phyloP scores from a whole-genome alignment of 1,140 invertebrate species.

The Ceratosolen solmsi region DNA sequence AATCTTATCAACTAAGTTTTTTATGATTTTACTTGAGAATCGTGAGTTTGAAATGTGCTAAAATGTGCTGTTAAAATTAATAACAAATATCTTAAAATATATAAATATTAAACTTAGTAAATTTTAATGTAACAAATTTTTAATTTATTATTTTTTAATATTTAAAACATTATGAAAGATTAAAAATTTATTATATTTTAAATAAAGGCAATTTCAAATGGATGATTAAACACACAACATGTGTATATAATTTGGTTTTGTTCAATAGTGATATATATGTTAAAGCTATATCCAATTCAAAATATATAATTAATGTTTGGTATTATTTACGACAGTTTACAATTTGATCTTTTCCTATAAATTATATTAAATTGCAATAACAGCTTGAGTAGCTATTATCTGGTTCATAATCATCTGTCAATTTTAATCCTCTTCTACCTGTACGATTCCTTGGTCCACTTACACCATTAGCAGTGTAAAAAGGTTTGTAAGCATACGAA shows the following conservation, averaged over 20 bases:
- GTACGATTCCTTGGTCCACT: slow-evolving; percentile 61
- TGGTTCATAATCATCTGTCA: slow-evolving; percentile 58
- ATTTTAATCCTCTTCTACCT: slow-evolving; percentile 63
- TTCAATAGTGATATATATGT: background rate
- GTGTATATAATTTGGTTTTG: background rate
- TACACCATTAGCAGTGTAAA: slow-evolving; percentile 37
- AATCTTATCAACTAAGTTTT: background rate
- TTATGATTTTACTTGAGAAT: background rate
- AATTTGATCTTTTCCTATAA: background rate
- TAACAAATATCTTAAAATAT: background rate
- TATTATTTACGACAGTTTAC: background rate
- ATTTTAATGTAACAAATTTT: background rate
- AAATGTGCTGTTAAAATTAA: slow-evolving; percentile 1
- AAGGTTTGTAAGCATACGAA: slow-evolving; percentile 55
- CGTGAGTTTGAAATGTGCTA: background rate
- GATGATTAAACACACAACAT: slow-evolving; percentile 3
- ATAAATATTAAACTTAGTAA: background rate
- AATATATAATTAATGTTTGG: background rate
- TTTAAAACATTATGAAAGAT: background rate
- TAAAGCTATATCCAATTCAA: slow-evolving; percentile 18
- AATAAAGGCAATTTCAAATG: background rate
- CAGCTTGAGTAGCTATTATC: slow-evolving; percentile 60
- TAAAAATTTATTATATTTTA: background rate
- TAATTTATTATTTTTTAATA: background rate
- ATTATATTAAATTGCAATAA: slow-evolving; percentile 58